phyloP scores from a whole-genome alignment of 2,888 invertebrate species.

The Allygus modestus region DNA sequence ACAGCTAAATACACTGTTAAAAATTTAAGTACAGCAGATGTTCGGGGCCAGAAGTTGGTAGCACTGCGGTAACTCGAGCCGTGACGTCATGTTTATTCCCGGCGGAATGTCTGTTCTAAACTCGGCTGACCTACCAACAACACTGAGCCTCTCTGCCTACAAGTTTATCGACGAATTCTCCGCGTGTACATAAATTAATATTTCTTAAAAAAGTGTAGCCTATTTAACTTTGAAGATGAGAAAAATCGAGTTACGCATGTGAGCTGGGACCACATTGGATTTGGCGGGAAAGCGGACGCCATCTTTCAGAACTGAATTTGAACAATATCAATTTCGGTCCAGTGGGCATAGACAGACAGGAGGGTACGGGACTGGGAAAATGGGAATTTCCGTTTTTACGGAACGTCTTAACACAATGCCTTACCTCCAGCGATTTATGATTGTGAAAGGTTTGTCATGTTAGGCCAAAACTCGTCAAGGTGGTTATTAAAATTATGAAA shows the following conservation, averaged over 20 bases:
- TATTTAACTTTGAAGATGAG: too few species aligned
- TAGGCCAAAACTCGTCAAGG: too few species aligned
- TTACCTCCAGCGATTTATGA: too few species aligned
- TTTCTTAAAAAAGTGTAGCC: background rate
- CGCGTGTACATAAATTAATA: background rate
- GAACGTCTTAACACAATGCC: too few species aligned
- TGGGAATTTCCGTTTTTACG: too few species aligned
- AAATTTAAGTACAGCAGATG: background rate
- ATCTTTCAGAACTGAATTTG: background rate
- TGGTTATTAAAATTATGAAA: too few species aligned
- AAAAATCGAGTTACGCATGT: background rate
- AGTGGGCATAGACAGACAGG: too few species aligned
- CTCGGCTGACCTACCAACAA: slow-evolving; percentile 50
- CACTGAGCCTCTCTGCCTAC: slow-evolving; percentile 34
- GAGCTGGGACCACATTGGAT: background rate
- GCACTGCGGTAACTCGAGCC: slow-evolving; percentile 53
- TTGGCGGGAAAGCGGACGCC: background rate
- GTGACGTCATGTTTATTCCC: slow-evolving; percentile 50
- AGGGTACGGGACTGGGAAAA: too few species aligned
- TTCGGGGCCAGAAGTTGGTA: slow-evolving; percentile 28
- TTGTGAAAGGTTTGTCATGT: too few species aligned
- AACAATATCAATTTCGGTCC: too few species aligned
- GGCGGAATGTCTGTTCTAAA: slow-evolving; percentile 57
- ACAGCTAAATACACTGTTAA: background rate
- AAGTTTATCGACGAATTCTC: slow-evolving; percentile 11